Conservation (phyloP, 2,113 vertebrate species). For the Istiophorus platypterus region DNA sequence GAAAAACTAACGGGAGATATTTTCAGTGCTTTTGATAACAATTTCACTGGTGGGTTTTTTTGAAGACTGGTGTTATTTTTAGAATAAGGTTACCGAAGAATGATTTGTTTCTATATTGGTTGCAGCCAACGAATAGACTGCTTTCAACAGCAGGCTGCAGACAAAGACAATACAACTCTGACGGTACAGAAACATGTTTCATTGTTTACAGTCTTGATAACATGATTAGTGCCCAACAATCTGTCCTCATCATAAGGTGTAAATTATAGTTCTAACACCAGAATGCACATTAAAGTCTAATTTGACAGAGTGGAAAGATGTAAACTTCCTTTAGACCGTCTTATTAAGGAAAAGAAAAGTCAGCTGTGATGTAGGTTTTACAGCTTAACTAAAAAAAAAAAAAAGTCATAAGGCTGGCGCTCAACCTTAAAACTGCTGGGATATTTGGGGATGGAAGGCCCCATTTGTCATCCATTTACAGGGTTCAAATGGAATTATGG, state of each 20-base stretch:
- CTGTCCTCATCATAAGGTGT: not conserved
- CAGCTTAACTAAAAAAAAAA: not conserved
- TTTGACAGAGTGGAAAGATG: not conserved
- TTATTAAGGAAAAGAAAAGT: not conserved
- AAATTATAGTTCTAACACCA: no score
- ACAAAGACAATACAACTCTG: not conserved
- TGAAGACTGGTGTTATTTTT: not conserved
- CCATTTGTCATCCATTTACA: no score
- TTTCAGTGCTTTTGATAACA: slow-evolving; percentile 42
- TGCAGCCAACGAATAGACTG: not conserved
- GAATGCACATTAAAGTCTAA: no score
- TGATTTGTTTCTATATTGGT: not conserved
- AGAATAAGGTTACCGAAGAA: not conserved
- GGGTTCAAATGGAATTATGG: no score
- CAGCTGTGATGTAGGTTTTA: not conserved
- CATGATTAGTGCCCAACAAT: not conserved
- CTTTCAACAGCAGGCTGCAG: not conserved
- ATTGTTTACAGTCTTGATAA: not conserved
- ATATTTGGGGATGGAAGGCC: no score
- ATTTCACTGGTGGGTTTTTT: not conserved
- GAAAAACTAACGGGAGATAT: slow-evolving; percentile 33
- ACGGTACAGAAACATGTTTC: not conserved
- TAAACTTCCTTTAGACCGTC: not conserved
- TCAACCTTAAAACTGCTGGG: no score
- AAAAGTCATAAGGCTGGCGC: not conserved